Evolutionary conservation across 2,888 invertebrate species (phyloP).

Genomic region (Thumatha senex): DNA sequence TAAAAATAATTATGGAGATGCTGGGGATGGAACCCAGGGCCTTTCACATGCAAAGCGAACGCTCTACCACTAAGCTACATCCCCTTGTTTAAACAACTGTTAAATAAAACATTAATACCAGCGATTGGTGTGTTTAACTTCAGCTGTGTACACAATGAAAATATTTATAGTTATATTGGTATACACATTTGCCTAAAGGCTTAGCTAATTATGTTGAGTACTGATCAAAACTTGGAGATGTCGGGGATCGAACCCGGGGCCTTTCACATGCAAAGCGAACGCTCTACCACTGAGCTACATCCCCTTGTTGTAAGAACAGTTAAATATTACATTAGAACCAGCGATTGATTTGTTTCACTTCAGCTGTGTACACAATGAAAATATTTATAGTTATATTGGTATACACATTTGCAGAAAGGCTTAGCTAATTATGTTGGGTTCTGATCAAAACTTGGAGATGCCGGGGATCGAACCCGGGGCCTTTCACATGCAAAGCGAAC

Average conservation of each 20-base stretch:
- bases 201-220: neutral
- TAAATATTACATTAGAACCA: neutral
- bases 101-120: neutral
- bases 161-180: too few relatives aligned
- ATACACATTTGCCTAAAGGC: too few relatives aligned
- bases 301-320: slow-evolving; percentile 67
- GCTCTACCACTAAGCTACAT: slow-evolving; percentile 99
- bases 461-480: slow-evolving; percentile 99
- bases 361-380: neutral
- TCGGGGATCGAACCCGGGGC: slow-evolving; percentile 99
- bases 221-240: slow-evolving; percentile 86
- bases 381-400: too few relatives aligned
- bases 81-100: slow-evolving; percentile 68
- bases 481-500: slow-evolving; percentile 99
- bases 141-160: neutral
- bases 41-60: slow-evolving; percentile 99
- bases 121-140: neutral
- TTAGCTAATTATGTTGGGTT: neutral
- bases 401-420: too few relatives aligned
- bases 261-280: slow-evolving; percentile 99
- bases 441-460: slow-evolving; percentile 86
- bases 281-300: slow-evolving; percentile 99
- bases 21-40: slow-evolving; percentile 99
- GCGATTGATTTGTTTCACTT: neutral
- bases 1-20: slow-evolving; percentile 85